Percentiles rank a stretch among this genome's conserved stretches.
Evolutionary conservation across 1,140 invertebrate genomes (phyloP).

Genomic region (Pteromalus puparum): DNA sequence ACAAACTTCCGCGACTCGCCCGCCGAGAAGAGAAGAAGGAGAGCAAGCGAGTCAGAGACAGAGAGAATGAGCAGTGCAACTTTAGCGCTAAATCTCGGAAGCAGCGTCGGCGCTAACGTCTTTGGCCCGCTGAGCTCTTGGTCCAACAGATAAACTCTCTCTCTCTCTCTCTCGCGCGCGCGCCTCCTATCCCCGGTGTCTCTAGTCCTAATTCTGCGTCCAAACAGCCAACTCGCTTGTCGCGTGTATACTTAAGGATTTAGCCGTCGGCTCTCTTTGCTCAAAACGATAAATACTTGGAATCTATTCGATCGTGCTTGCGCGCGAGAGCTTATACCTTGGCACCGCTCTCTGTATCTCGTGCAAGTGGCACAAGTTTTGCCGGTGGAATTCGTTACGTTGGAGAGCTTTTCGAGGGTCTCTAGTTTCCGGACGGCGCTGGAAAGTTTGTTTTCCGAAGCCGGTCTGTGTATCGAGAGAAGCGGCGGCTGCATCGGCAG

Average conservation of each 20-base stretch:
- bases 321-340: neutral
- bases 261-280: constrained; percentile 22
- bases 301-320: constrained; percentile 35
- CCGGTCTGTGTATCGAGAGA: neutral
- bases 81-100: constrained; percentile 60
- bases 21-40: constrained; percentile 36
- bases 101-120: constrained; percentile 57
- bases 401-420: neutral
- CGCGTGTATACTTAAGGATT: constrained; percentile 43
- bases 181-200: constrained; percentile 38
- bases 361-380: neutral
- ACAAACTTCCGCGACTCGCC: constrained; percentile 53
- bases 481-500: no score
- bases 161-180: no score
- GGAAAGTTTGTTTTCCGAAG: neutral
- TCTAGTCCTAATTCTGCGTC: constrained; percentile 57
- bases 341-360: neutral
- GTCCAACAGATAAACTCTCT: constrained; percentile 61
- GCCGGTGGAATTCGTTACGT: neutral
- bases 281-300: constrained; percentile 36
- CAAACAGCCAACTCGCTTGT: constrained; percentile 53
- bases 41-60: neutral
- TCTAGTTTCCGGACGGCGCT: neutral
- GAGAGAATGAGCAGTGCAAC: constrained; percentile 54
- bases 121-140: constrained; percentile 59